A percentile compares a stretch with the other conserved stretches of the same genome.
phyloP scores from a whole-genome alignment of 2,797 vertebrate species.

The Apogon talboti region DNA sequence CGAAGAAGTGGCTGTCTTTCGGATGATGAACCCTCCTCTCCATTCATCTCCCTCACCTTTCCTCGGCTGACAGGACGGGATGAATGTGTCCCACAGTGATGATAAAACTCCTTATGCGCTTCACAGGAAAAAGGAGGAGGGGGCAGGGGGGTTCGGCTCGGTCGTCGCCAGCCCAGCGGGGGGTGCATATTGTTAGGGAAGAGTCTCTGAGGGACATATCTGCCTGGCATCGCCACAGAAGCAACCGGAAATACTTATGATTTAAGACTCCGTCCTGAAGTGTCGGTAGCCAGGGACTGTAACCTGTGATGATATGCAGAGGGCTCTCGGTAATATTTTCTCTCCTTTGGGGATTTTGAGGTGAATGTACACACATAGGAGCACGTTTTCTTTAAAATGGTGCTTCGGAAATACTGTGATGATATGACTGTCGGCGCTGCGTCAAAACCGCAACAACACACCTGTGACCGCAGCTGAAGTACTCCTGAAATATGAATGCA shows the following conservation, averaged over 20 bases:
- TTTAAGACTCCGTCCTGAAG: slow-evolving; percentile 20
- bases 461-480: no score
- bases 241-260: slow-evolving; percentile 39
- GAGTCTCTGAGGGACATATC: slow-evolving; percentile 47
- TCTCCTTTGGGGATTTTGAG: no score
- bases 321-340: no score
- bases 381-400: no score
- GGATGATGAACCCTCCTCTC: slow-evolving; percentile 18
- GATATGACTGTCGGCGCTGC: no score
- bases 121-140: background rate
- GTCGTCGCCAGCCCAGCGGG: slow-evolving; percentile 50
- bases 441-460: no score
- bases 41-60: slow-evolving; percentile 56
- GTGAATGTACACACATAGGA: no score
- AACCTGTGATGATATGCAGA: background rate
- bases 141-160: slow-evolving; percentile 11
- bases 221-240: slow-evolving; percentile 33
- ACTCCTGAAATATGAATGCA: no score
- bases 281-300: background rate
- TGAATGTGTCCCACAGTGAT: slow-evolving; percentile 58
- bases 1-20: background rate
- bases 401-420: no score
- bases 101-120: slow-evolving; percentile 42
- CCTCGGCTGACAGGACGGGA: slow-evolving; percentile 58
- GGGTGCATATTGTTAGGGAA: slow-evolving; percentile 37